A percentile compares a stretch with the other conserved stretches of the same genome.
These are phyloP conservation scores for Nanorana parkeri DNA, from an alignment of 2,113 vertebrate species.

Conservation along the genomic window DNA sequence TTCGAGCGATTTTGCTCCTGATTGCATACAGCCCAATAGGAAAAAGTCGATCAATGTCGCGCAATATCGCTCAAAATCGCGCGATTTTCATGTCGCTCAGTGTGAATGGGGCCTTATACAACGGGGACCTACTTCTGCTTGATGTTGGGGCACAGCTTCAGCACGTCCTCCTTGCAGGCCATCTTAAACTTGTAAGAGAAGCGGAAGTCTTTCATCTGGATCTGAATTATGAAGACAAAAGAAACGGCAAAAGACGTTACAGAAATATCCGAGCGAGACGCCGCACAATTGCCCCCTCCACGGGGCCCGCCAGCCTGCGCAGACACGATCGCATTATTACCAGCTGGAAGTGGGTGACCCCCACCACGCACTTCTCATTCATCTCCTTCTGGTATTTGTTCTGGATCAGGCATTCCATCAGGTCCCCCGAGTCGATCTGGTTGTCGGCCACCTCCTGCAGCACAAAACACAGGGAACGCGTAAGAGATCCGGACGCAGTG, in stretches of 20 bases:
- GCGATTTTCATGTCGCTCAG: too few relatives aligned
- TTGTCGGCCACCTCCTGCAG: conserved; percentile 92
- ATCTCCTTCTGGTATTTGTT: conserved; percentile 99
- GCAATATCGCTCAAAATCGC: too few relatives aligned
- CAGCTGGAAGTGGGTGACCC: conserved; percentile 98
- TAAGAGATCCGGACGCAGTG: neutral
- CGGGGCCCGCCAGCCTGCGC: too few relatives aligned
- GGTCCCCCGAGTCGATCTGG: conserved; percentile 93
- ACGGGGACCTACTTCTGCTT: conserved; percentile 89
- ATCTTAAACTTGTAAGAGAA: conserved; percentile 99
- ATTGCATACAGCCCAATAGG: too few relatives aligned
- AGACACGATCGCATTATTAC: conserved; percentile 72
- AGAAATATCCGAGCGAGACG: neutral
- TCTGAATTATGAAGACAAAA: conserved; percentile 67
- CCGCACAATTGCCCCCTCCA: too few relatives aligned
- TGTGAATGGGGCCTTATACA: neutral
- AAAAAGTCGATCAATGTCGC: too few relatives aligned
- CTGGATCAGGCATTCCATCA: conserved; percentile 97
- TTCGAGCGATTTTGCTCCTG: too few relatives aligned
- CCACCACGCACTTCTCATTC: conserved; percentile 94
- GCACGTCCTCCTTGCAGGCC: conserved; percentile 96
- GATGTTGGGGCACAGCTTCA: conserved; percentile 96
- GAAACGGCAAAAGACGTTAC: neutral
- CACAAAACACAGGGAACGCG: neutral
- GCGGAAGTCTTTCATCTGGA: conserved; percentile 97